Base-by-base conservation (phyloP, 2,888 invertebrate genomes). In the Thalpophila matura region DNA sequence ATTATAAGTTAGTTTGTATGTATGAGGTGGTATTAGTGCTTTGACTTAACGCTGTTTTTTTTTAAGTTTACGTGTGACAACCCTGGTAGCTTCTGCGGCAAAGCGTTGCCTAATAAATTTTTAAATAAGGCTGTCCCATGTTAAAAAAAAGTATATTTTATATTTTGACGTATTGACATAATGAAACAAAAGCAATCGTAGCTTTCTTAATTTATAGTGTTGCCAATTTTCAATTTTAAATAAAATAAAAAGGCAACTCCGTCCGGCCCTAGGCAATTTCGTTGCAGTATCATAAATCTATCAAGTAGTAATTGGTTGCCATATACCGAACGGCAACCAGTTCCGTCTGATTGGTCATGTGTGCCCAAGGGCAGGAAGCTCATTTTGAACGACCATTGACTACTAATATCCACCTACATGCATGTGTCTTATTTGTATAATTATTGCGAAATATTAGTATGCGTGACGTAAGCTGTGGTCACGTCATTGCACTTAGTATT, bases 341-440 rank as follows among this genome's bases (percentile, higher is more conserved):
- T 82, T 81, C 83, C 81, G 74, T 56, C 46, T 69, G 65, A 82
- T 80, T 73, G 77, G 64, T 77, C 69, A 80, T 80, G 64, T 80
- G 67, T 66, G 69, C 54, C 73, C 77, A 80, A 79, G 74, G 82
- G 77, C 81, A 82, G 82, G 81, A 81, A 77, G 75, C 62, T 35
- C 68, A 49, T 61, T 67, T 29, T 33, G 61, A 27, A 74, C 81
- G 65, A 16, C 42, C 33, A 63, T 54, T 56, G 82, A 80, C 68
- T 81, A 59, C 77, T 74, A 81, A 81, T 79, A 42, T 2, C 47
- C 58, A 57, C 78, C 59, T 62, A 66, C 55, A 64, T 74, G 55
- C 61, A 61, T 33, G 35, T 22, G 27, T 33, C 43, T 64, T 63
- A 69, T 62, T 63, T 57, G 63, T 60, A 46, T 77, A 64, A 77